phyloP scores from a whole-genome alignment of 2,888 invertebrate species.

The Thecophora atra region DNA sequence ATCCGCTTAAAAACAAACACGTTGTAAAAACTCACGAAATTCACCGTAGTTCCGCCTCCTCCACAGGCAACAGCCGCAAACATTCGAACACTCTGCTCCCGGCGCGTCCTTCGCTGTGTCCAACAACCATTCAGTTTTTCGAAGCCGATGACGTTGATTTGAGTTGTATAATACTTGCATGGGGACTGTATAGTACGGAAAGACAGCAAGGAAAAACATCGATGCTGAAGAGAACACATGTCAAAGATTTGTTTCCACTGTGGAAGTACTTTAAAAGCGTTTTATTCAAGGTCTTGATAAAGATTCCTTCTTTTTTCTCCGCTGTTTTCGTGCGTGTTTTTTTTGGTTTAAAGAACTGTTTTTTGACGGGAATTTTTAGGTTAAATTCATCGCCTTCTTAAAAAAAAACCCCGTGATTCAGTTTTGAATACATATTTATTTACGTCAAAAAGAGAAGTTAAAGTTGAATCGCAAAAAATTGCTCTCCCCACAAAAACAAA shows the following conservation, averaged over 20 bases:
- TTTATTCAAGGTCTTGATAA: background rate
- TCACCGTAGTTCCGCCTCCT: background rate
- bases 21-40: slow-evolving; percentile 35
- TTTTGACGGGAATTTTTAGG: background rate
- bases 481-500: slow-evolving; percentile 46
- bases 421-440: background rate
- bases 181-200: background rate
- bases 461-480: background rate
- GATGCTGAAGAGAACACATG: slow-evolving; percentile 55
- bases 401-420: background rate
- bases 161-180: background rate
- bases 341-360: background rate
- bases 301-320: background rate
- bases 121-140: slow-evolving; percentile 4
- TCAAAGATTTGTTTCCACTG: slow-evolving; percentile 64
- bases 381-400: background rate
- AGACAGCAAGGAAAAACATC: slow-evolving; percentile 10
- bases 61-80: too few species aligned
- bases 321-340: background rate
- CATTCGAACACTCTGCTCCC: background rate
- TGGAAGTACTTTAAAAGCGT: slow-evolving; percentile 52
- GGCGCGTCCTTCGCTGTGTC: background rate
- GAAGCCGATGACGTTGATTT: slow-evolving; percentile 42
- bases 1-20: slow-evolving; percentile 55
- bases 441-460: background rate